These are phyloP conservation scores for Patella pellucida DNA, from an alignment of 2,888 invertebrate genomes.

Conservation along the genomic window DNA sequence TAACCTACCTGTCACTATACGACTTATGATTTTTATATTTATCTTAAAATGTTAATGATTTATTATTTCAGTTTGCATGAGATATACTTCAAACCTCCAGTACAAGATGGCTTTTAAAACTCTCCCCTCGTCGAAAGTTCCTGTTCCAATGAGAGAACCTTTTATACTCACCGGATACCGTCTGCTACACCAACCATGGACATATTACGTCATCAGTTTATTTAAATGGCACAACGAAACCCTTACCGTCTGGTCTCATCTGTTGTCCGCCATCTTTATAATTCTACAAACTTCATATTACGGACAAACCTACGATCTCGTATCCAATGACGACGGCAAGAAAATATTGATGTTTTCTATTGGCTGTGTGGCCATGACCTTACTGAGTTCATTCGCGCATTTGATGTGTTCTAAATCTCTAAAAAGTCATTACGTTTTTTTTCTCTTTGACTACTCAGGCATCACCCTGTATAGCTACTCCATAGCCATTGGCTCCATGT, in stretches of 20 bases:
- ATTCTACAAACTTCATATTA: slow-evolving; percentile 15
- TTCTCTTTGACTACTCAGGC: slow-evolving; percentile 56
- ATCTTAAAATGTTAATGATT: too few relatives aligned
- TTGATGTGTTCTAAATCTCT: not conserved
- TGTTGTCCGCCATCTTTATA: slow-evolving; percentile 37
- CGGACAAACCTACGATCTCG: not conserved
- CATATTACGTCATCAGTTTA: slow-evolving; percentile 45
- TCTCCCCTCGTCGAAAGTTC: not conserved
- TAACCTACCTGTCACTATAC: too few relatives aligned
- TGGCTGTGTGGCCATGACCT: slow-evolving; percentile 31
- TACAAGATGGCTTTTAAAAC: not conserved
- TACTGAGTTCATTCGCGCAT: not conserved
- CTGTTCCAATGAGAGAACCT: slow-evolving; percentile 14
- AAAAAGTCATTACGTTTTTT: slow-evolving; percentile 49
- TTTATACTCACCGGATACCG: slow-evolving; percentile 29
- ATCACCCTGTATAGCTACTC: slow-evolving; percentile 51
- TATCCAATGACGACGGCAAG: slow-evolving; percentile 17
- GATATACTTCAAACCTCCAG: too few relatives aligned
- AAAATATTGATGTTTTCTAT: slow-evolving; percentile 36
- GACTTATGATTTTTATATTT: too few relatives aligned
- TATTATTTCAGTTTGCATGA: too few relatives aligned
- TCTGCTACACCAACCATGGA: slow-evolving; percentile 23
- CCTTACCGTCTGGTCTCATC: slow-evolving; percentile 51
- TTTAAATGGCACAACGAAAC: slow-evolving; percentile 51
- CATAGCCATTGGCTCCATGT: slow-evolving; percentile 43